Base-by-base conservation (phyloP, 2,113 vertebrate genomes). In the Chaenogobius annularis region DNA sequence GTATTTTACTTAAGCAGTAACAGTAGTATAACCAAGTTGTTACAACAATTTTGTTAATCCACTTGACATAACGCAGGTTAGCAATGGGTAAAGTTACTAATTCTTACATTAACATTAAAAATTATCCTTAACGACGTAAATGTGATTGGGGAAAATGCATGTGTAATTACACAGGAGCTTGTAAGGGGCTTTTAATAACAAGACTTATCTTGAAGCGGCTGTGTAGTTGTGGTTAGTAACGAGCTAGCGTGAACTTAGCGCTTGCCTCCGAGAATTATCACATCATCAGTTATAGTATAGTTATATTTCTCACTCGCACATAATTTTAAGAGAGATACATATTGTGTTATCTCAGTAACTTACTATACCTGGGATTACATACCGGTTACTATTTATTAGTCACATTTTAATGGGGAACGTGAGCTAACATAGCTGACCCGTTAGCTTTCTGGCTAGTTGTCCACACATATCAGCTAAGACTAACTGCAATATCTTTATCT, bases 371-470 rank as follows among this genome's bases (percentile, higher is more conserved):
- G 52, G 55, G 65, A 74, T 70, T 37, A 50, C 50, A 3, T 0
- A 13, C 4, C 23, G 65, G 31, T 73, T 44, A 52, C 35, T 23
- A 44, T 52, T 31, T 78, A 83, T 66, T 73, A 86, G 87, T 83
- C 82, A 81, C 64, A 73, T 81, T 76, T 63, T 7, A 77, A 14
- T 50, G 72, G 69, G 66, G 48, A 71, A 62, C 79, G 78, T 87
- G 8, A 59, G 79, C 82, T 83, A 87, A 67, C 72, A 11, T 81
- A 88, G 83, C 83, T 74, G 58, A 68, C 71, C 59, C 66, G 85
- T 84, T 89, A 89, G 87, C 87, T 83, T 70, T 23, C 67, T 72
- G 22, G 86, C 84, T 90, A 89, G 79, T 86, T 78, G 78, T 77
- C 83, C 80, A 70, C 74, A 78, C 69, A 72, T 50, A 69, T 54